A percentile compares a stretch with the other conserved stretches of the same genome.
Evolutionary conservation across 2,113 vertebrate species (phyloP).

Genomic region (Amblyopsis rosae): DNA sequence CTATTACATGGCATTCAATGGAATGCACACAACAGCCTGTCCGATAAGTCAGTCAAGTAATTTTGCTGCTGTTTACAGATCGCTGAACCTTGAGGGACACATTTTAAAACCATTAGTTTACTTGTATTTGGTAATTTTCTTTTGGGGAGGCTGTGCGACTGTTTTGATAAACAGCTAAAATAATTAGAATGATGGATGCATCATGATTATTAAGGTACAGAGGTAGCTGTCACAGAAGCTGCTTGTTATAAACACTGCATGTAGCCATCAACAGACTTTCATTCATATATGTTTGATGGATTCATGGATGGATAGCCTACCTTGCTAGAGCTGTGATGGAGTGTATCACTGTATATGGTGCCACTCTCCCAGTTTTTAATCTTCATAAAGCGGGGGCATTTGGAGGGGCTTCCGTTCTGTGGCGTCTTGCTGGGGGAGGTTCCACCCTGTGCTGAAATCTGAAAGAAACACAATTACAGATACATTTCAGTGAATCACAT

Average conservation of each 20-base stretch:
- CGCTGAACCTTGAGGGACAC: slow-evolving; percentile 37
- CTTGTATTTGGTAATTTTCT: slow-evolving; percentile 24
- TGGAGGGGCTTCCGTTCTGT: slow-evolving; percentile 89
- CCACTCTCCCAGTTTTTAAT: slow-evolving; percentile 95
- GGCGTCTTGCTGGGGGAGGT: slow-evolving; percentile 82
- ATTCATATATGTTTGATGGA: slow-evolving; percentile 5
- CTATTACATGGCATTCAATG: slow-evolving; percentile 64
- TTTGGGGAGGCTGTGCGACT: slow-evolving; percentile 16
- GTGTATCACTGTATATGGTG: slow-evolving; percentile 82
- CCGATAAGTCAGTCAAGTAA: slow-evolving; percentile 53
- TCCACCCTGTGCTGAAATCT: slow-evolving; percentile 71
- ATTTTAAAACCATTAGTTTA: slow-evolving; percentile 43
- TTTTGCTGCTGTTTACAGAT: slow-evolving; percentile 49
- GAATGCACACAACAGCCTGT: slow-evolving; percentile 56
- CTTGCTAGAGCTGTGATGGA: slow-evolving; percentile 86
- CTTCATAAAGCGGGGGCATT: slow-evolving; percentile 92
- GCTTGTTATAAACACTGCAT: too few relatives aligned
- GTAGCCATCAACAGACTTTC: not conserved
- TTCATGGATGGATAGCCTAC: slow-evolving; percentile 62
- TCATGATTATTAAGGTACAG: too few relatives aligned
- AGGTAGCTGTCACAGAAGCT: too few relatives aligned
- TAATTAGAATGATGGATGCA: too few relatives aligned
- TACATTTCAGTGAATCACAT: not conserved
- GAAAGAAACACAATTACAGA: slow-evolving; percentile 39
- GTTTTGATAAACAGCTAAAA: too few relatives aligned